These are phyloP conservation scores for Columba janthina DNA, from an alignment of 2,113 vertebrate species.

Conservation along the genomic window DNA sequence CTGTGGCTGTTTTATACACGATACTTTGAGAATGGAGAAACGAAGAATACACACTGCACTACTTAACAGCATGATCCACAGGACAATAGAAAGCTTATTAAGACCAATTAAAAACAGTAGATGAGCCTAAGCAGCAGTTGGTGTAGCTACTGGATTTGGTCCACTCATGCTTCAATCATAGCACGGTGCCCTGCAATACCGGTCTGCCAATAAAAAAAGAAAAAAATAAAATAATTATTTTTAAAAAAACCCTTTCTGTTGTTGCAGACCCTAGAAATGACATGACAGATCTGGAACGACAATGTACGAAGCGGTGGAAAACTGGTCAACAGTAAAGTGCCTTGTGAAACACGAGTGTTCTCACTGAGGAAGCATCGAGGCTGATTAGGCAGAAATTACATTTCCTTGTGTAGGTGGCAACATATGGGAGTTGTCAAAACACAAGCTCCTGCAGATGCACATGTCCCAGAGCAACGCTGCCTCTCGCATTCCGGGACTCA, in stretches of 20 bases:
- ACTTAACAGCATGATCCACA: neutral
- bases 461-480: neutral
- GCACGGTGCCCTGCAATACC: neutral
- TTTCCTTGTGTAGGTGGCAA: slow-evolving; percentile 1
- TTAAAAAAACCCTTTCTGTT: no score
- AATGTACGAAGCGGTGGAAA: neutral
- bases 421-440: slow-evolving; percentile 33
- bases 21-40: neutral
- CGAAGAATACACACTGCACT: neutral
- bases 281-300: neutral
- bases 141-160: neutral
- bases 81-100: neutral
- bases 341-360: accelerated
- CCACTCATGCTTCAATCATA: neutral
- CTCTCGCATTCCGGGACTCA: neutral
- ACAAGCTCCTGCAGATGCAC: neutral
- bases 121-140: neutral
- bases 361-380: neutral
- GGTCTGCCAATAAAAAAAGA: neutral
- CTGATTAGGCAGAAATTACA: slow-evolving; percentile 14
- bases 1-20: accelerated
- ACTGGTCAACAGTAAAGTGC: neutral
- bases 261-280: neutral
- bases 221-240: neutral
- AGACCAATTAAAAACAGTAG: neutral